Percentiles rank a stretch among this genome's conserved stretches.
Conservation (phyloP, 2,888 invertebrate genomes). For the Dimorphilus gyrociliatus region DNA sequence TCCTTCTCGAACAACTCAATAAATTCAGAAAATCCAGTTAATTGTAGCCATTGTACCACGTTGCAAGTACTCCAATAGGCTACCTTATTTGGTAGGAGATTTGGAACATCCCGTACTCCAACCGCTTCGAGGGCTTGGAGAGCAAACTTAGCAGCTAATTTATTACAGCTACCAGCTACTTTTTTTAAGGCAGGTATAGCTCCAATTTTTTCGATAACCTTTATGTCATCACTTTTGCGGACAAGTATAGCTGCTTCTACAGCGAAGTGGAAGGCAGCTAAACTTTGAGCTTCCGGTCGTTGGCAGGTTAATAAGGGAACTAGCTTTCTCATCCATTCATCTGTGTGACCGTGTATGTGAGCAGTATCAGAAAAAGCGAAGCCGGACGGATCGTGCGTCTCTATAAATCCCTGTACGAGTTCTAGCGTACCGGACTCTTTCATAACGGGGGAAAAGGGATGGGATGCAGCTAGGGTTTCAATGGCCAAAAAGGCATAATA, state of each 20-base stretch:
- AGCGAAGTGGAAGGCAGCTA: conserved; percentile 93
- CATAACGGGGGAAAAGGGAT: no score
- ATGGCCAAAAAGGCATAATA: conserved; percentile 97
- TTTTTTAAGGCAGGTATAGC: conserved; percentile 86
- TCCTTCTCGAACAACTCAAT: conserved; percentile 68
- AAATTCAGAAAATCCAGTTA: conserved; percentile 79
- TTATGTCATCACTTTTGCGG: conserved; percentile 7
- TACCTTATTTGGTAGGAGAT: conserved; percentile 91
- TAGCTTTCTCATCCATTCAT: conserved; percentile 76
- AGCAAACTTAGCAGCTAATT: conserved; percentile 89
- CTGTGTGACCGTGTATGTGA: conserved; percentile 87
- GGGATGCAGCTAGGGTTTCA: conserved; percentile 82
- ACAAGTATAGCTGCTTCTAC: conserved; percentile 99
- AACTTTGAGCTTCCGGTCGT: conserved; percentile 80
- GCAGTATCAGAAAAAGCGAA: conserved; percentile 61
- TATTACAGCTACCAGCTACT: conserved; percentile 92
- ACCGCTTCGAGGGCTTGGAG: conserved; percentile 48
- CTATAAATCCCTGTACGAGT: conserved; percentile 89
- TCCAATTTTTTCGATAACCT: conserved; percentile 76
- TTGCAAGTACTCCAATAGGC: conserved; percentile 93
- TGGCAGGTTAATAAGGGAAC: conserved; percentile 86
- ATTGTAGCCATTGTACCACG: conserved; percentile 93
- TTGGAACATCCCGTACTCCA: conserved; percentile 90
- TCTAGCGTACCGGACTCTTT: conserved; percentile 95
- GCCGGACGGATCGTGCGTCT: conserved; percentile 77